Percentiles rank a stretch among this genome's conserved stretches.
These are phyloP conservation scores for Jaculus jaculus DNA, from an alignment of 2,113 vertebrate species.

Conservation along the genomic window DNA sequence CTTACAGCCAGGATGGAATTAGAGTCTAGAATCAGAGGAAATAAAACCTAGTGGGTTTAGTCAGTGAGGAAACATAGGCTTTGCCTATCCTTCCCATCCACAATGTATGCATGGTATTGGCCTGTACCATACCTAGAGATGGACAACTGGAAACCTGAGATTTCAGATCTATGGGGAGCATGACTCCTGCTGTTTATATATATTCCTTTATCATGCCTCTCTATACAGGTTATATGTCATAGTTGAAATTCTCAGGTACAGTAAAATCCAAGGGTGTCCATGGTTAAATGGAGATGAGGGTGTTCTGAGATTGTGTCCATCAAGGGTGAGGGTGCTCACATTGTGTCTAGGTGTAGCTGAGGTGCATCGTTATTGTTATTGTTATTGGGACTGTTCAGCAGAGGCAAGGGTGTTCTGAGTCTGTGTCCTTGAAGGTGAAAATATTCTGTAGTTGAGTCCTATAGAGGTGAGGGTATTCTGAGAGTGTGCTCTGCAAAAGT, in stretches of 20 bases:
- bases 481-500: no score
- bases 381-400: not conserved
- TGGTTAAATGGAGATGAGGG: no score
- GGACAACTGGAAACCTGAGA: not conserved
- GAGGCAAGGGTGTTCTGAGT: not conserved
- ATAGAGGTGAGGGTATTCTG: no score
- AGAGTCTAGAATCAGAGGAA: not conserved
- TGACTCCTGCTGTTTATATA: no score
- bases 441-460: not conserved
- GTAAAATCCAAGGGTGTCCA: not conserved
- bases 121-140: not conserved
- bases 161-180: not conserved
- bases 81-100: not conserved
- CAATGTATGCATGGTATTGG: not conserved
- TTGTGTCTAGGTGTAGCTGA: not conserved
- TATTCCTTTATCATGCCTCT: not conserved
- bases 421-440: not conserved
- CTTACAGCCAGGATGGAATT: not conserved
- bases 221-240: not conserved
- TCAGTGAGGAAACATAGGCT: not conserved
- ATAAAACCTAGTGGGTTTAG: not conserved
- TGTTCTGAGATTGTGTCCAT: not conserved
- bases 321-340: not conserved
- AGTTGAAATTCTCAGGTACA: not conserved
- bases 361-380: no score